Evolutionary conservation across 2,888 invertebrate species (phyloP), one percentile per base, ranked within the genome.

Genomic region (Cyclophora punctaria): DNA sequence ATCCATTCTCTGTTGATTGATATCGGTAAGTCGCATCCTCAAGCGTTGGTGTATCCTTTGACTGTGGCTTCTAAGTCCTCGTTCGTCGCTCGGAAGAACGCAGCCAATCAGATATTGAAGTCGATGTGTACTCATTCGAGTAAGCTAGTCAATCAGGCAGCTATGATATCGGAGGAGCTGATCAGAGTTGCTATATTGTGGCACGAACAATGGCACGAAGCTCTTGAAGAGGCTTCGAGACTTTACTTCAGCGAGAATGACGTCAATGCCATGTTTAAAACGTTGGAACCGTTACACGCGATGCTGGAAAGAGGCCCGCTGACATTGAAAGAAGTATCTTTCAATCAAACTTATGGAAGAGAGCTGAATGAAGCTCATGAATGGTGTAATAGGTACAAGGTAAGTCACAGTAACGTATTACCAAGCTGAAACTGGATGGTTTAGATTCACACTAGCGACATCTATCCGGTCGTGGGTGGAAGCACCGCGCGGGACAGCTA

Each of bases 131-230:
- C 99, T 58, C 97, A 98, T 80, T 97, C 97, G 48, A 94, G 93
- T 7, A 93, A 92, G 35, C 87, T 99, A 46, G 99, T 99, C 0
- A 95, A 95, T 65, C 99, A 99, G 78, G 98, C 98, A 0, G 92
- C 97, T 67, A 95, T 98, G 95, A 98, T 97, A 55, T 94, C 98
- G 45, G 98, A 99, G 67, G 99, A 99, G 80, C 89, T 99, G 47
- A 99, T 99, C 52, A 90, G 99, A 49, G 98, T 99, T 1, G 99
- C 99, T 2, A 99, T 99, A 60, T 86, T 99, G 20, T 99, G 99
- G 99, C 99, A 99, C 73, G 99, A 99, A 78, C 93, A 98, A 69
- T 99, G 99, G 99, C 98, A 99, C 73, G 99, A 99, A 78, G 99
- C 98, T 0, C 83, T 99, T 33, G 96, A 96, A 68, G 98, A 99